Percentiles rank a stretch among this genome's conserved stretches.
These are phyloP conservation scores for Platyrinchus mystaceus DNA, from an alignment of 2,797 vertebrate species.

Conservation along the genomic window DNA sequence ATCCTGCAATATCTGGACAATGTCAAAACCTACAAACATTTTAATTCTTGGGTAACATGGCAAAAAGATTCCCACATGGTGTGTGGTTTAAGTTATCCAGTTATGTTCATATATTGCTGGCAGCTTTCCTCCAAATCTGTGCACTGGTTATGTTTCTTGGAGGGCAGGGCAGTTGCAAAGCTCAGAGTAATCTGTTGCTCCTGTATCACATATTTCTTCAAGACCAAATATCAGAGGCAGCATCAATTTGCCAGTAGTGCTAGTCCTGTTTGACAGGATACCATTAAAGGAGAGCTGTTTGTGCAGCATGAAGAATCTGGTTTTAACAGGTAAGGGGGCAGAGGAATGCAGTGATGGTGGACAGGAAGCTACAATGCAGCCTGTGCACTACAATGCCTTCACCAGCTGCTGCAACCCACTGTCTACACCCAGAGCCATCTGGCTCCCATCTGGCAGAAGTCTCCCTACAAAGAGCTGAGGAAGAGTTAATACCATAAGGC, in stretches of 20 bases:
- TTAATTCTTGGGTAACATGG: neutral
- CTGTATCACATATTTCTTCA: neutral
- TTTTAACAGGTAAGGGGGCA: neutral
- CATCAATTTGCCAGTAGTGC: neutral
- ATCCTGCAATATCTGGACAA: neutral
- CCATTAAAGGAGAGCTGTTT: neutral
- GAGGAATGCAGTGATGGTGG: neutral
- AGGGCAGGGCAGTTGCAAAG: neutral
- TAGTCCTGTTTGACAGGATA: neutral
- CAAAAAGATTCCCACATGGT: neutral
- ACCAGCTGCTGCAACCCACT: neutral
- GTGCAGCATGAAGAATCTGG: neutral
- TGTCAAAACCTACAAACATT: neutral
- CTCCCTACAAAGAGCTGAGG: neutral
- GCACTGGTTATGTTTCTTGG: neutral
- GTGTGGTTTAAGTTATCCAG: neutral
- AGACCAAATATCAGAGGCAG: neutral
- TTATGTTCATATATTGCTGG: neutral
- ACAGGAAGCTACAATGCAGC: neutral
- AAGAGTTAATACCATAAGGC: neutral
- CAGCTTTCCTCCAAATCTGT: neutral
- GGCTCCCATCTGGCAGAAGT: conserved; percentile 13
- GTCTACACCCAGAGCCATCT: neutral
- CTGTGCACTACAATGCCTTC: neutral
- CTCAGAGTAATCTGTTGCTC: neutral